Conservation (phyloP, 2,797 vertebrate genomes). For the Borostomias antarcticus region DNA sequence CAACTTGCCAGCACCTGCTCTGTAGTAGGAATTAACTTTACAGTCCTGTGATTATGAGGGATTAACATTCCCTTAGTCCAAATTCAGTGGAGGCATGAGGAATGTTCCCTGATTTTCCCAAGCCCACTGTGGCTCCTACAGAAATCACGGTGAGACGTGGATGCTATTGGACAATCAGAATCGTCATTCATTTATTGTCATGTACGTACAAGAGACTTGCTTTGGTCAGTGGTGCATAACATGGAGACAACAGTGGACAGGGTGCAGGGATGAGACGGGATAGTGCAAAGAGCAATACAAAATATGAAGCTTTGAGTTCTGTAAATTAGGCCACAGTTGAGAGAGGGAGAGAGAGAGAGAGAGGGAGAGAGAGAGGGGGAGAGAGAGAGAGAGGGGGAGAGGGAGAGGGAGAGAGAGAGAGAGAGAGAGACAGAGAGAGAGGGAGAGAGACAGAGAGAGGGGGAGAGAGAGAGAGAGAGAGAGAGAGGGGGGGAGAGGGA, state of each 20-base stretch:
- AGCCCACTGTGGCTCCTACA: not conserved
- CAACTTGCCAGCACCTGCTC: not conserved
- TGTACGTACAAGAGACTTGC: no score
- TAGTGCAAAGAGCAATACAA: no score
- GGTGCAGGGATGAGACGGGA: no score
- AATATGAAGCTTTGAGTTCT: not conserved
- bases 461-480: not conserved
- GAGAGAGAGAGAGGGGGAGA: not conserved
- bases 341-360: conserved; percentile 19
- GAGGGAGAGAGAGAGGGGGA: not conserved
- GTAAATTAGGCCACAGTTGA: conserved; percentile 23
- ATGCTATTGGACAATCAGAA: conserved; percentile 5
- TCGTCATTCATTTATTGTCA: no score
- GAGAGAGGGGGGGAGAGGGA: conserved; percentile 20
- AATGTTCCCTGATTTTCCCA: conserved; percentile 1
- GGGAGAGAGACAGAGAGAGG: not conserved
- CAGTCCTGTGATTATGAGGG: conserved; percentile 26
- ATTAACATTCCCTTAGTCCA: conserved; percentile 43
- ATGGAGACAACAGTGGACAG: no score
- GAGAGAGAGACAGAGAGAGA: conserved; percentile 20
- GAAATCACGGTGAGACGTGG: not conserved
- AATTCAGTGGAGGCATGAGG: conserved; percentile 12
- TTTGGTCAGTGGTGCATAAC: no score
- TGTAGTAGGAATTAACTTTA: conserved; percentile 17
- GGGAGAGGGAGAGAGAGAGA: not conserved